Percentiles rank a stretch among this genome's conserved stretches.
These are phyloP conservation scores for Oceanites oceanicus DNA, from an alignment of 2,113 vertebrate species.

Conservation along the genomic window DNA sequence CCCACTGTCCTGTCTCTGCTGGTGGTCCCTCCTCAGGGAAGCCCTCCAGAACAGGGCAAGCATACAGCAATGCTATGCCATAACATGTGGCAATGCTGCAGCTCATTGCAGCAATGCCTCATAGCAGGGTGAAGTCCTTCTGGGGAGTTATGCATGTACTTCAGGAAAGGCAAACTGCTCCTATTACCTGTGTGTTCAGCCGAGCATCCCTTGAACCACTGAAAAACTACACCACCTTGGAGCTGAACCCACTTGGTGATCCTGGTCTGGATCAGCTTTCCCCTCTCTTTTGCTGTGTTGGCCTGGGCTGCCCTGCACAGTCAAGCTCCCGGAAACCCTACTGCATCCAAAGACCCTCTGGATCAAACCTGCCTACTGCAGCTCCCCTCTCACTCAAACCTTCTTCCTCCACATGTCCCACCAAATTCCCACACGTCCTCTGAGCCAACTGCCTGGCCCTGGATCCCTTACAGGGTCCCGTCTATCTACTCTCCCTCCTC, in stretches of 20 bases:
- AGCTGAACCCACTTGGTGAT: background rate
- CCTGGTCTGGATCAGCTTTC: background rate
- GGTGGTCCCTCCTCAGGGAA: background rate
- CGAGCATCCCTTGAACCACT: background rate
- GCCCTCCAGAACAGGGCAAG: background rate
- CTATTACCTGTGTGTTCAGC: background rate
- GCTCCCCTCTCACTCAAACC: background rate
- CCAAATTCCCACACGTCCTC: no score
- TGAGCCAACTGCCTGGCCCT: background rate
- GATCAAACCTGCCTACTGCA: background rate
- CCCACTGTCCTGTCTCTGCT: background rate
- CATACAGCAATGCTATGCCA: accelerated
- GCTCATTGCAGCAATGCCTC: background rate
- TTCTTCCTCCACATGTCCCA: background rate
- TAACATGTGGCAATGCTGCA: background rate
- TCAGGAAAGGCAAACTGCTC: background rate
- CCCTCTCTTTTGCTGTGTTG: background rate
- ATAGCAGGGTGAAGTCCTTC: background rate
- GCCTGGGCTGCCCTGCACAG: background rate
- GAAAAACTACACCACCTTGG: no score
- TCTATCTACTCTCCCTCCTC: background rate
- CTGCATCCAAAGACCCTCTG: background rate
- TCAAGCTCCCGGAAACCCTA: background rate
- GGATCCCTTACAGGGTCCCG: background rate
- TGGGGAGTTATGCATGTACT: no score